phyloP scores from a whole-genome alignment of 2,888 invertebrate species.

The Callinectes sapidus region DNA sequence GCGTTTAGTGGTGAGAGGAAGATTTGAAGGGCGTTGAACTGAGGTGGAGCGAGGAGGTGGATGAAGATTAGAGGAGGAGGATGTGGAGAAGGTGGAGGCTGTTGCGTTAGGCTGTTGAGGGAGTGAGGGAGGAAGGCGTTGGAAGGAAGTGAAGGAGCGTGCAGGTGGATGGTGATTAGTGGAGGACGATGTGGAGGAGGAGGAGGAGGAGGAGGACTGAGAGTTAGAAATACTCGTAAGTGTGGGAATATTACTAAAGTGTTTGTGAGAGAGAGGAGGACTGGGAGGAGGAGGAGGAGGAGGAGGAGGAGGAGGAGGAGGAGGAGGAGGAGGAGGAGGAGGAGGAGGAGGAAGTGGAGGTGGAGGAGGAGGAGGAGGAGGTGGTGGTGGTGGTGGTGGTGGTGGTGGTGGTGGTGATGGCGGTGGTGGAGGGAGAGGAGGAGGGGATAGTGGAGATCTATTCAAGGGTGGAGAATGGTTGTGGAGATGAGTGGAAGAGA shows the following conservation, averaged over 20 bases:
- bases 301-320: not conserved
- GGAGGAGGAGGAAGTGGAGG: not conserved
- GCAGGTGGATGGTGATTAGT: no score
- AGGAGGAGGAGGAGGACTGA: no score
- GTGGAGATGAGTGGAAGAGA: not conserved
- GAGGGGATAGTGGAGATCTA: not conserved
- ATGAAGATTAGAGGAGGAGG: not conserved
- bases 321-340: not conserved
- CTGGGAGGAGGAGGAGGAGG: no score
- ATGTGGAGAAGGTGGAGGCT: not conserved
- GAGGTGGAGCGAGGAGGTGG: not conserved
- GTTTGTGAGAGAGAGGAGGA: no score
- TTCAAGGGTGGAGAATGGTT: not conserved
- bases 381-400: not conserved
- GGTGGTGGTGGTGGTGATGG: not conserved
- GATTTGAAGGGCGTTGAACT: not conserved
- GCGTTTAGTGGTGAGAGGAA: not conserved
- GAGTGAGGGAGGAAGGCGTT: no score
- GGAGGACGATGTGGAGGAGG: no score
- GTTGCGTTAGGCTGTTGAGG: not conserved
- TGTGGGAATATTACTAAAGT: no score
- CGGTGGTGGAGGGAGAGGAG: not conserved
- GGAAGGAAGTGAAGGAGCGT: no score
- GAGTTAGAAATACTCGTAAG: no score
- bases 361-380: not conserved